Conservation (phyloP, 2,888 invertebrate genomes). For the Schizotus pectinicornis region DNA sequence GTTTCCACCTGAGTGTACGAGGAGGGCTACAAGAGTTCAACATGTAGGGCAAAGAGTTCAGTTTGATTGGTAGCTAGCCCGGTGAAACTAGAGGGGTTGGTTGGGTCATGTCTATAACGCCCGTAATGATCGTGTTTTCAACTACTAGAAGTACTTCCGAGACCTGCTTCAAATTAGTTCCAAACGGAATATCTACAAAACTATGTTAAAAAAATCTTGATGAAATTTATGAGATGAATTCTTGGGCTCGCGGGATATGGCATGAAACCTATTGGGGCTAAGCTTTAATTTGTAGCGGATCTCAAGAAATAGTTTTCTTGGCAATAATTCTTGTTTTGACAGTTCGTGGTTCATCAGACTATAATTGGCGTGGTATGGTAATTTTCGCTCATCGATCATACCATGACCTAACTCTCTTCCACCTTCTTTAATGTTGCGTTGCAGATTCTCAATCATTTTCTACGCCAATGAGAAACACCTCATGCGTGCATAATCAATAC, state of each 20-base stretch:
- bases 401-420: constrained; percentile 17
- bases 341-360: too few relatives aligned
- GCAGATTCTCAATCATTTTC: constrained; percentile 6
- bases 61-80: constrained; percentile 15
- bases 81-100: constrained; percentile 22
- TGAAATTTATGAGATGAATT: too few relatives aligned
- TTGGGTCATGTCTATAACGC: constrained; percentile 25
- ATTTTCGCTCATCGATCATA: too few relatives aligned
- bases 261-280: too few relatives aligned
- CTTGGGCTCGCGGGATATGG: too few relatives aligned
- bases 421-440: neutral
- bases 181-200: neutral
- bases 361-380: too few relatives aligned
- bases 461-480: constrained; percentile 34
- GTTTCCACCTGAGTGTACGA: constrained; percentile 15
- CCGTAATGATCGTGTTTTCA: constrained; percentile 20
- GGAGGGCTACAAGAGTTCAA: neutral
- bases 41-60: constrained; percentile 8
- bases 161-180: neutral
- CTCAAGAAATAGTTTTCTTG: too few relatives aligned
- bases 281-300: too few relatives aligned
- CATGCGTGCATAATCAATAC: constrained; percentile 45
- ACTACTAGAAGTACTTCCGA: constrained; percentile 1
- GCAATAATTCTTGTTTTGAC: too few relatives aligned
- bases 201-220: too few relatives aligned